These are phyloP conservation scores for Melanaphis sacchari DNA, from an alignment of 1,140 invertebrate species.

Conservation along the genomic window DNA sequence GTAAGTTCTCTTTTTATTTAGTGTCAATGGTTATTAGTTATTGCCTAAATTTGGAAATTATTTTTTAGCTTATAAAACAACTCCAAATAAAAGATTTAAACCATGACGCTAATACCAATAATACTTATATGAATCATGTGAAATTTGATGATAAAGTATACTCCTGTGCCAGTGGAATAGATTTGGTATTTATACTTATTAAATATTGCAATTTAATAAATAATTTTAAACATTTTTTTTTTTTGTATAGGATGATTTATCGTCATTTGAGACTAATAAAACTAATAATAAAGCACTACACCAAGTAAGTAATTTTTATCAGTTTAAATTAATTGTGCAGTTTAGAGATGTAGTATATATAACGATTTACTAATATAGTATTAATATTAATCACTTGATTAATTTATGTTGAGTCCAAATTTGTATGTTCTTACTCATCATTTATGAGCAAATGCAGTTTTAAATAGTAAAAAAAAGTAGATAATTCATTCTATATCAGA, in stretches of 20 bases:
- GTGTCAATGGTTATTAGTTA: neutral
- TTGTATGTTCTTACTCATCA: no score
- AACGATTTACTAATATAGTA: no score
- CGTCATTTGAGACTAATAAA: neutral
- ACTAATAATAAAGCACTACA: neutral
- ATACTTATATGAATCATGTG: conserved; percentile 12
- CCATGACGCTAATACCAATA: neutral
- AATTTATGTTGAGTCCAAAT: no score
- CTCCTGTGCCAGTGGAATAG: neutral
- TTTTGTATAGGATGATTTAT: conserved; percentile 39
- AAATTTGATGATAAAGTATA: neutral
- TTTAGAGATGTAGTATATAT: neutral
- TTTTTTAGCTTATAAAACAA: conserved; percentile 29
- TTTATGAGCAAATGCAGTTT: no score
- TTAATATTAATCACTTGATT: no score
- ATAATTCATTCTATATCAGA: no score
- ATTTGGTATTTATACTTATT: conserved; percentile 30
- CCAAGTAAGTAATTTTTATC: conserved; percentile 14
- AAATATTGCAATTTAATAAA: neutral
- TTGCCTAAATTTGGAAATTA: neutral
- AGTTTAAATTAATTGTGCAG: neutral
- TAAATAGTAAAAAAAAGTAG: no score
- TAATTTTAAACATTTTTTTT: neutral
- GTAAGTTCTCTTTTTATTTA: neutral
- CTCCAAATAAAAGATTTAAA: conserved; percentile 28